These are phyloP conservation scores for Saccostrea cuccullata DNA, from an alignment of 1,140 invertebrate species.

Conservation along the genomic window DNA sequence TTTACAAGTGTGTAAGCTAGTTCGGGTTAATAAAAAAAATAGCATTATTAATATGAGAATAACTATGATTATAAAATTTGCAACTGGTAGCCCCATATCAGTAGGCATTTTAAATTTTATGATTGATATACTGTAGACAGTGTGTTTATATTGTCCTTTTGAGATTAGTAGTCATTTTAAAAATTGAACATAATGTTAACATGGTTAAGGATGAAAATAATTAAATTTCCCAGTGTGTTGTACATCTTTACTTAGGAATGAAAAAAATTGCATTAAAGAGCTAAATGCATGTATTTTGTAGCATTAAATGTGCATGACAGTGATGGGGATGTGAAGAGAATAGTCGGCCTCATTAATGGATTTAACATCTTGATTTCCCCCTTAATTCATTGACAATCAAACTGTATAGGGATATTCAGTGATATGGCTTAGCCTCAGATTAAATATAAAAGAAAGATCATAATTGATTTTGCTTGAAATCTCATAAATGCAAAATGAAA, in stretches of 20 bases:
- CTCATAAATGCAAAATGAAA: background rate
- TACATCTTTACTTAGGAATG: background rate
- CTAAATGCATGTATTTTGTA: background rate
- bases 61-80: no score
- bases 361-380: background rate
- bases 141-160: no score
- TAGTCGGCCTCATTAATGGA: background rate
- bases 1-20: no score
- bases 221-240: no score
- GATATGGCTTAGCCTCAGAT: background rate
- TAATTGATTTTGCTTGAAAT: slow-evolving; percentile 22
- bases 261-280: background rate
- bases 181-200: no score
- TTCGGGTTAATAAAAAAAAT: no score
- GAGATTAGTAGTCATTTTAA: no score
- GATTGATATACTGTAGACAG: no score
- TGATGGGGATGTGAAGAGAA: background rate
- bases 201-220: no score
- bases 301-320: background rate
- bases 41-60: no score
- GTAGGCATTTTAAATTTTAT: no score
- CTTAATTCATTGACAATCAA: background rate
- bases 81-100: no score
- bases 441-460: background rate
- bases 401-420: background rate